These are phyloP conservation scores for Pagrus major DNA, from an alignment of 2,113 vertebrate species.

Conservation along the genomic window DNA sequence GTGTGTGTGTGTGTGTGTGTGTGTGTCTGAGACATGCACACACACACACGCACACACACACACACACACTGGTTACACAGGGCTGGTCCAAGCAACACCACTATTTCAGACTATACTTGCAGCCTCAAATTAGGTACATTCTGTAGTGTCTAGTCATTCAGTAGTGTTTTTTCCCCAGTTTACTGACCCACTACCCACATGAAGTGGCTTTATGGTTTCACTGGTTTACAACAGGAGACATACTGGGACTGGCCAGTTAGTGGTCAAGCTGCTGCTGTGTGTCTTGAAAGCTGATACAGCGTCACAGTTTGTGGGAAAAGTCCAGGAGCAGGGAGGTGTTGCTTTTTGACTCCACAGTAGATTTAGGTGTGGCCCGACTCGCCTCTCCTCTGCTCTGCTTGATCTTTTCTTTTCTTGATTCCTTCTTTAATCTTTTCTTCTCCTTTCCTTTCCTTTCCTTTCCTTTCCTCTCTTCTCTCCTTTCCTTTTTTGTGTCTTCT, in stretches of 20 bases:
- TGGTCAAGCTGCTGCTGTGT: constrained; percentile 3
- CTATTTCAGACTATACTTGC: not conserved
- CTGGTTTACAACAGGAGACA: constrained; percentile 13
- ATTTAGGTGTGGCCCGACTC: constrained; percentile 59
- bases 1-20: not conserved
- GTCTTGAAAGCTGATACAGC: not conserved
- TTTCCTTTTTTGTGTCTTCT: not conserved
- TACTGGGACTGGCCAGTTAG: constrained; percentile 14
- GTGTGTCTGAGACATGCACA: not conserved
- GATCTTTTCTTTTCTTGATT: not conserved
- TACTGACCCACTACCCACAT: no score
- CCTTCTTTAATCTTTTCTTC: not conserved
- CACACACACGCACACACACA: no score
- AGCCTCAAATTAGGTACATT: not conserved
- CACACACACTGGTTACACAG: not conserved
- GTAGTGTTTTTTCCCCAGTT: not conserved
- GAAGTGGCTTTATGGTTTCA: not conserved
- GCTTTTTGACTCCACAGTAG: constrained; percentile 8
- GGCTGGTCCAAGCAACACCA: not conserved
- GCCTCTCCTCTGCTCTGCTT: constrained; percentile 20
- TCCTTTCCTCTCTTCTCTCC: no score
- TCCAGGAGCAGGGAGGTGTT: not conserved
- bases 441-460: not conserved
- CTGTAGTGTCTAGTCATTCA: not conserved
- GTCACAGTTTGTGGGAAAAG: constrained; percentile 18